These are phyloP conservation scores for Zosterops japonicus DNA, from an alignment of 2,113 vertebrate species.

Conservation along the genomic window DNA sequence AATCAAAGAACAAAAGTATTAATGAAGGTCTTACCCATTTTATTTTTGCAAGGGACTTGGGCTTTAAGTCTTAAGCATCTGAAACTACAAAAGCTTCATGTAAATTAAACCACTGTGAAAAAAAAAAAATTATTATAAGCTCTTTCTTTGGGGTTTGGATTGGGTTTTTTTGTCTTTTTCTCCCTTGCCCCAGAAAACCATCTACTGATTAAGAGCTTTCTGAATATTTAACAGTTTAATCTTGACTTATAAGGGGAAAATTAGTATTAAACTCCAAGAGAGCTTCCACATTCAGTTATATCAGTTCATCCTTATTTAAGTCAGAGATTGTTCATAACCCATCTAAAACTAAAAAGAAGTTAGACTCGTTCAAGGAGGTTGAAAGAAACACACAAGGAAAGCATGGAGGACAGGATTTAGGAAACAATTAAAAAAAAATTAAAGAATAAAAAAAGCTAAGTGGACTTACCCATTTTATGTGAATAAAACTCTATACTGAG, in stretches of 20 bases:
- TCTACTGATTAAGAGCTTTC: neutral
- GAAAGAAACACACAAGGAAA: neutral
- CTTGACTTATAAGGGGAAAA: neutral
- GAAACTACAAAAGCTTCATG: neutral
- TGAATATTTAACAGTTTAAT: neutral
- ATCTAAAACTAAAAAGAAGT: neutral
- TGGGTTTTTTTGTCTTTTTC: neutral
- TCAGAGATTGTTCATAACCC: neutral
- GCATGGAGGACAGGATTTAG: neutral
- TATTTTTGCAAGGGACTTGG: neutral
- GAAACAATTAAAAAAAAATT: neutral
- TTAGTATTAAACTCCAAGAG: neutral
- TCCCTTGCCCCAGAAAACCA: accelerated
- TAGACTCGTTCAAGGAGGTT: accelerated
- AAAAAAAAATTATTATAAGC: neutral
- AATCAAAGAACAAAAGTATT: neutral
- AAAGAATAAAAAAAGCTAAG: neutral
- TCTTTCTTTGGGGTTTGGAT: neutral
- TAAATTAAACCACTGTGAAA: neutral
- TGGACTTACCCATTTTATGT: neutral
- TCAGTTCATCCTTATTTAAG: neutral
- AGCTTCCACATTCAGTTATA: neutral
- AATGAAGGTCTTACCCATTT: neutral
- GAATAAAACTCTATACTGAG: neutral
- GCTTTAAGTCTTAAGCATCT: neutral